Evolutionary conservation across 2,888 invertebrate species (phyloP).

Genomic region (Mimachlamys varia): DNA sequence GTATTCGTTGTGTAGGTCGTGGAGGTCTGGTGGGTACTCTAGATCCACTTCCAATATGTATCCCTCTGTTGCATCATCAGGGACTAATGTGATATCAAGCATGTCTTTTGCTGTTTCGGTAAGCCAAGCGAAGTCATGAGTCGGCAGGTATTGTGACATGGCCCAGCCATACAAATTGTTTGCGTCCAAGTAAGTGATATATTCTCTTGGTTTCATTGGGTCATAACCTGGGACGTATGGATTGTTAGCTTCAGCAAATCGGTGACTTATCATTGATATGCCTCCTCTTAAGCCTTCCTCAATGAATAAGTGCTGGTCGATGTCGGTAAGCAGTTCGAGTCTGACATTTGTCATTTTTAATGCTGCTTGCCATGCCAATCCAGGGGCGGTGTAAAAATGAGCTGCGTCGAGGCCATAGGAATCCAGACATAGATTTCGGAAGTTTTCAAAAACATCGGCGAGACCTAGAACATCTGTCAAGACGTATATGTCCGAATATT

Average conservation of each 20-base stretch:
- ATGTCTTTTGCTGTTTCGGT: constrained; percentile 39
- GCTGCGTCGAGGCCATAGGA: neutral
- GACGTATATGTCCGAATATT: neutral
- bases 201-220: constrained; percentile 23
- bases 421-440: constrained; percentile 3
- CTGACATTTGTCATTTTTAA: too few relatives aligned
- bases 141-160: constrained; percentile 70
- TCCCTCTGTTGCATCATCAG: too few relatives aligned
- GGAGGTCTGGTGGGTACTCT: too few relatives aligned
- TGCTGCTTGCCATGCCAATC: too few relatives aligned
- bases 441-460: constrained; percentile 32
- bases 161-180: constrained; percentile 64
- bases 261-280: too few relatives aligned
- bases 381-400: constrained; percentile 21
- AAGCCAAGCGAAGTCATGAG: constrained; percentile 66
- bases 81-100: constrained; percentile 38
- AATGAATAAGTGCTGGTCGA: neutral
- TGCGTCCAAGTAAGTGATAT: constrained; percentile 54
- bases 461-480: neutral
- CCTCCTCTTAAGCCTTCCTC: too few relatives aligned
- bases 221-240: constrained; percentile 44
- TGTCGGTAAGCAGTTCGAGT: neutral
- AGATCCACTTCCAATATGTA: too few relatives aligned
- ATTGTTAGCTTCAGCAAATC: neutral
- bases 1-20: too few relatives aligned